Base-by-base conservation (phyloP, 1,140 invertebrate species). In the Pinna nobilis region DNA sequence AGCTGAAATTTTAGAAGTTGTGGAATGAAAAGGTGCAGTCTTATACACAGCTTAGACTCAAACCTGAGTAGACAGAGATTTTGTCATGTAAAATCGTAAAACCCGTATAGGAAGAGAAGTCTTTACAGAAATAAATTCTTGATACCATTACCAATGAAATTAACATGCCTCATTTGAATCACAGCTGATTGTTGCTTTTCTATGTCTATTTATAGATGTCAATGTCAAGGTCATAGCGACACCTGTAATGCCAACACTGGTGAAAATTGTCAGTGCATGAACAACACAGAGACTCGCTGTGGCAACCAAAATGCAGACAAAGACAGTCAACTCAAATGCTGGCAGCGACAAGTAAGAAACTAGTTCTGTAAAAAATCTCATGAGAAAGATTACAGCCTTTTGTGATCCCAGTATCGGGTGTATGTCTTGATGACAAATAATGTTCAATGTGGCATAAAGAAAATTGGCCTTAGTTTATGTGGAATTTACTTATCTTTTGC, bases 211-310 rank as follows among this genome's bases (percentile, higher is more conserved):
- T 76, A 23, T 63, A 90, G 91, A 61, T 97, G 96, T 83, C 94
- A 97, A 85, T 98, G 97, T 87, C 95, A 98, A 86, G 96, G 96
- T 0, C 97, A 99, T 90, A 96, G 96, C 32, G 94, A 95, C 83
- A 93, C 92, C 1, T 98, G 97, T 88, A 94, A 98, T 90, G 93
- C 93, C 6, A 92, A 96, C 9, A 96, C 95, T n/a, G 97, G 97
- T 0, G 94, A 96, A 86, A 94, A 96, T 76, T 98, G 97, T 87
- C 94, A 96, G 84, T 99, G 97, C 86, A 93, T 94, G 75, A 98
- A 99, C 88, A 98, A 98, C 88, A 98, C 97, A 0, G 95, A 97
- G 86, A 97, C 66, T 15, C 95, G 90, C 7, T 92, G 49, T 92
- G 97, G 96, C 82, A 82, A 83, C 51, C 74, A 81, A 33, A 81